These are phyloP conservation scores for Lophius americanus DNA, from an alignment of 2,797 vertebrate species.

Conservation along the genomic window DNA sequence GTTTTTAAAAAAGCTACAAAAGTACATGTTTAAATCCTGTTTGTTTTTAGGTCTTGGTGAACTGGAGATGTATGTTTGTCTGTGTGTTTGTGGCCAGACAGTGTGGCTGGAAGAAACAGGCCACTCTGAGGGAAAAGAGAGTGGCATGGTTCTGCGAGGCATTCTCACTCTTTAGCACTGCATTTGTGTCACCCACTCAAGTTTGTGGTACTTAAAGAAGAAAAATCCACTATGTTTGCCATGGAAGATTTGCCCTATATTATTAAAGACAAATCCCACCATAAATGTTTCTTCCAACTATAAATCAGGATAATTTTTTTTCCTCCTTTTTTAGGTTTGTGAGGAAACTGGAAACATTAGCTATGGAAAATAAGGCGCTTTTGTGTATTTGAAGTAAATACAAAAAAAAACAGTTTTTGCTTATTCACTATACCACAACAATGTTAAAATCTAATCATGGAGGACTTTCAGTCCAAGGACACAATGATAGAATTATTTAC, in stretches of 20 bases:
- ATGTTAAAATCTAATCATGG: not conserved
- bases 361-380: conserved; percentile 27
- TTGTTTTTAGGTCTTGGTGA: conserved; percentile 37
- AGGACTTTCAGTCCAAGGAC: not conserved
- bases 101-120: conserved; percentile 40
- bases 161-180: conserved; percentile 17
- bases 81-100: conserved; percentile 63
- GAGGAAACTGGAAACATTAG: conserved; percentile 24
- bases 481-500: not conserved
- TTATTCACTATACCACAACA: conserved; percentile 5
- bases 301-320: conserved; percentile 37
- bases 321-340: conserved; percentile 47
- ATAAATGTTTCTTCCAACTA: conserved; percentile 16
- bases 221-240: conserved; percentile 17
- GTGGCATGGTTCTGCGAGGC: conserved; percentile 21
- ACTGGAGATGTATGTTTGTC: conserved; percentile 42
- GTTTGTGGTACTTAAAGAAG: conserved; percentile 32
- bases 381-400: conserved; percentile 30
- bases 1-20: conserved; percentile 29
- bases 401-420: conserved; percentile 11
- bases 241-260: conserved; percentile 38
- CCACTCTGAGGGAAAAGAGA: conserved; percentile 27
- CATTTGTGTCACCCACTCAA: conserved; percentile 45
- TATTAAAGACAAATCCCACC: conserved; percentile 43
- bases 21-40: conserved; percentile 31